Evolutionary conservation across 2,113 vertebrate genomes (phyloP).

Genomic region (Periophthalmus modestus): DNA sequence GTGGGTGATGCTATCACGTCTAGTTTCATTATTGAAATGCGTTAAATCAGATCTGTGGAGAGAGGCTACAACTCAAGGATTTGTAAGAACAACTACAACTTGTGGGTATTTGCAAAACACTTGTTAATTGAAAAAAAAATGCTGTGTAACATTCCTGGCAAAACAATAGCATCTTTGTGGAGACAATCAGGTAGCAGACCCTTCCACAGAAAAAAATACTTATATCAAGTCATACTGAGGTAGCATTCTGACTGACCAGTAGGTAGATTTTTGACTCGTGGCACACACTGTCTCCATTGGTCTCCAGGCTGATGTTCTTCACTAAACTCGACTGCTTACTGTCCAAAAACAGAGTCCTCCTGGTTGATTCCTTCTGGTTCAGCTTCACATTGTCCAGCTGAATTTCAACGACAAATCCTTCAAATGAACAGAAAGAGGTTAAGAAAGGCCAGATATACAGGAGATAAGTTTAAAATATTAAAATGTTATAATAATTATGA

Average conservation of each 20-base stretch:
- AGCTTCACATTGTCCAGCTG: slow-evolving; percentile 85
- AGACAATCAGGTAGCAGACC: too few species aligned
- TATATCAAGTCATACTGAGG: background rate
- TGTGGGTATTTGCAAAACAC: too few species aligned
- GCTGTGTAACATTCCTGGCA: too few species aligned
- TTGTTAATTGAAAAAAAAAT: too few species aligned
- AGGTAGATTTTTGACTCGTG: slow-evolving; percentile 84
- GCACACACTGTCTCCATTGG: slow-evolving; percentile 76
- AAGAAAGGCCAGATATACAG: background rate
- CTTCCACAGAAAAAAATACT: too few species aligned
- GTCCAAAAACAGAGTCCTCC: slow-evolving; percentile 82
- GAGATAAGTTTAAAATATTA: too few species aligned
- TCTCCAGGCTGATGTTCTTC: slow-evolving; percentile 70
- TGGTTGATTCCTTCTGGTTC: slow-evolving; percentile 82
- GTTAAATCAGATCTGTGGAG: too few species aligned
- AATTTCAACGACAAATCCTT: slow-evolving; percentile 86
- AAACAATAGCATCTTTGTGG: background rate
- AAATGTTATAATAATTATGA: too few species aligned
- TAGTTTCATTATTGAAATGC: too few species aligned
- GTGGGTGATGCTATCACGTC: too few species aligned
- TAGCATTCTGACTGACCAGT: slow-evolving; percentile 69
- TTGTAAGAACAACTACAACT: too few species aligned
- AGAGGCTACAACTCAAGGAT: too few species aligned
- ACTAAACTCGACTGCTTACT: slow-evolving; percentile 75
- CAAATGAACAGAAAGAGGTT: slow-evolving; percentile 2